Evolutionary conservation across 2,888 invertebrate genomes (phyloP), one percentile per base, ranked within the genome.

Genomic region (Drosophila fungiperda): DNA sequence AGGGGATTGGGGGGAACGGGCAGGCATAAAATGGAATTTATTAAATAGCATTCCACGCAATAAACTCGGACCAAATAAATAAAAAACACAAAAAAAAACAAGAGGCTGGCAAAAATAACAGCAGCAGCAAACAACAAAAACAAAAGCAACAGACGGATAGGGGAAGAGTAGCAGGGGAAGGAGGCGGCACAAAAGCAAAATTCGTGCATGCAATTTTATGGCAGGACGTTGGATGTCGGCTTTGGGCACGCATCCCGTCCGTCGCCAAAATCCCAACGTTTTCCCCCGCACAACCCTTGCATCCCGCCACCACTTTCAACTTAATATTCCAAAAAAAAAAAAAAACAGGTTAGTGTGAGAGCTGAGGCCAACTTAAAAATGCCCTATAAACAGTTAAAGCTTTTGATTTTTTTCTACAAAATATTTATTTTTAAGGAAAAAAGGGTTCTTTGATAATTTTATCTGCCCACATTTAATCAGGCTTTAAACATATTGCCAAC

Each of bases 11-110:
- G 2, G 12, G 38, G 33, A 12, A 29, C 45, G 35, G 2, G 35
- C 15, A 23, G 23, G 62, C 62, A 72, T 71, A 76, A 83, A 87
- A 86, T 86, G 88, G 88, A 86, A 86, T 88, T 88, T 88, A 88
- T 86, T 86, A 88, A 86, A 86, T 85, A 86, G 80, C 88, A 88
- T 86, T 86, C 88, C 86, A 83, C 83, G 83, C 88, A 83, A 86
- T 86, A 86, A 86, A 86, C 80, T 86, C 72, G 70, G 40, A 67
- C 76, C 61, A 68, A 76, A 87, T 80, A 71, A 74, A 70, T 23
- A 70, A 60, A 68, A 60, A 65, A 74, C 82, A 76, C 67, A 74
- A 64, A 15, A 20, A 73, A 63, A 66, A 73, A 87, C 76, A 72
- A 65, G 70, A 71, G 45, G 38, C 61, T 67, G 12, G 65, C 69